Evolutionary conservation across 2,888 invertebrate species (phyloP).

Genomic region (Arrhopalites spinosus): DNA sequence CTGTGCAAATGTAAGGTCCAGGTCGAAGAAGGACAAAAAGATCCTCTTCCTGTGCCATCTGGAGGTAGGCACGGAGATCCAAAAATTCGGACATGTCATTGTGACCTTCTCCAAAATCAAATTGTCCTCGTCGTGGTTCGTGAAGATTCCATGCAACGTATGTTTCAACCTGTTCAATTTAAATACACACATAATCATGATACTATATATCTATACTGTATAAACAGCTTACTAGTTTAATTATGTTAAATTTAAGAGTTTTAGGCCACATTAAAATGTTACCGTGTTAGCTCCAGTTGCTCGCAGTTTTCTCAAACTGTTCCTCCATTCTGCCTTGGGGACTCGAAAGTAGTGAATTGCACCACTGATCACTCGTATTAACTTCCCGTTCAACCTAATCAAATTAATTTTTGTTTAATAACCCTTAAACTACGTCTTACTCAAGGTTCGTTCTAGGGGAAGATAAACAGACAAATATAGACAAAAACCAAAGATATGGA

Average conservation of each 20-base stretch:
- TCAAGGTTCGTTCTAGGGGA: too few relatives aligned
- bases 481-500: neutral
- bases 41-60: slow-evolving; percentile 62
- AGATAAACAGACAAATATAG: neutral
- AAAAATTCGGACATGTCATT: slow-evolving; percentile 58
- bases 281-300: slow-evolving; percentile 63
- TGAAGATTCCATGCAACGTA: slow-evolving; percentile 62
- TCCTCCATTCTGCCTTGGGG: slow-evolving; percentile 63
- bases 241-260: too few relatives aligned
- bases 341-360: slow-evolving; percentile 65
- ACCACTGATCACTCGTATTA: slow-evolving; percentile 62
- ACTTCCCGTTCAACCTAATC: slow-evolving; percentile 60
- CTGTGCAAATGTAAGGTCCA: slow-evolving; percentile 65
- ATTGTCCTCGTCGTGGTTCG: slow-evolving; percentile 59
- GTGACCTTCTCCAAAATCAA: slow-evolving; percentile 59
- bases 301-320: slow-evolving; percentile 62
- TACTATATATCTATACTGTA: too few relatives aligned
- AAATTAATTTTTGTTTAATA: too few relatives aligned
- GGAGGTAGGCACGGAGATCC: slow-evolving; percentile 59
- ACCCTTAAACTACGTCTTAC: too few relatives aligned
- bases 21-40: slow-evolving; percentile 63
- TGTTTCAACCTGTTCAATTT: too few relatives aligned
- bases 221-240: too few relatives aligned
- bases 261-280: too few relatives aligned
- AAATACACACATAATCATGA: too few relatives aligned